These are phyloP conservation scores for Acanthisitta chloris DNA, from an alignment of 2,113 vertebrate genomes.

Conservation along the genomic window DNA sequence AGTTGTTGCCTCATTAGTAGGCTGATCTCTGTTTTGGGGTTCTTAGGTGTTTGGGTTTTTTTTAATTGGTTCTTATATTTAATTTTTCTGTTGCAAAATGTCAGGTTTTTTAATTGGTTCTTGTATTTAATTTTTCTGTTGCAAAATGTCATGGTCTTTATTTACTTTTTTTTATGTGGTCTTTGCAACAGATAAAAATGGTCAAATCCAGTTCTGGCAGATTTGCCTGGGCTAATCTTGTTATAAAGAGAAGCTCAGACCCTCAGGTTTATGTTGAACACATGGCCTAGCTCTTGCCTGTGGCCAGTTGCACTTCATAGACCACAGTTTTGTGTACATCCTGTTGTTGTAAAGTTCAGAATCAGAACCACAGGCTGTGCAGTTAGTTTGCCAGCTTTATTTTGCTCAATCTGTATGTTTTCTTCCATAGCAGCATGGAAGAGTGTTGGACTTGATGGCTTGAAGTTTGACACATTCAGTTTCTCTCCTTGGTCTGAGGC, in stretches of 20 bases:
- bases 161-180: not conserved
- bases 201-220: not conserved
- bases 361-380: not conserved
- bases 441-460: not conserved
- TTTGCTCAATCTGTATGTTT: not conserved
- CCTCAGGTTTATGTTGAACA: not conserved
- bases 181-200: constrained; percentile 5
- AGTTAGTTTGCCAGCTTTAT: not conserved
- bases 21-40: not conserved
- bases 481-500: not conserved
- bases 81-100: constrained; percentile 2
- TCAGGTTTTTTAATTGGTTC: not conserved
- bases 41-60: not conserved
- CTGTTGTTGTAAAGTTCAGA: not conserved
- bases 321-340: not conserved
- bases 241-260: constrained; percentile 35
- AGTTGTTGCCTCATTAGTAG: constrained; percentile 4
- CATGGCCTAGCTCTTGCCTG: not conserved
- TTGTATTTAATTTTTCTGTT: not conserved
- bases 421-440: not conserved
- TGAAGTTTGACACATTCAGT: not conserved
- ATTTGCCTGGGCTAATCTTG: constrained; percentile 27
- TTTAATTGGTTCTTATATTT: not conserved
- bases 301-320: not conserved
- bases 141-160: not conserved